phyloP scores from a whole-genome alignment of 1,140 invertebrate species.

The Grapholita molesta region DNA sequence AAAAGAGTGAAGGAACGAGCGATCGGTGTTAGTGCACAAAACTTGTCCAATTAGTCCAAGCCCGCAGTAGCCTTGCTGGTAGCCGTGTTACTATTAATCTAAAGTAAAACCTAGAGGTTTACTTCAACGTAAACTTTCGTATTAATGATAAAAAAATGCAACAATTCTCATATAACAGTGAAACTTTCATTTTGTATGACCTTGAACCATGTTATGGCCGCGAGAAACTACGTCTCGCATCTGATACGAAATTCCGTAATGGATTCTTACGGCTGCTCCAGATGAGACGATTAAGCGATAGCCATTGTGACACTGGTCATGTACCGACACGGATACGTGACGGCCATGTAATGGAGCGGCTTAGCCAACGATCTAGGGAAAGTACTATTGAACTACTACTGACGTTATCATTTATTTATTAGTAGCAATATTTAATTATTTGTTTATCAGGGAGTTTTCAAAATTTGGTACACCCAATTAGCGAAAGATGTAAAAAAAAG shows the following conservation, averaged over 20 bases:
- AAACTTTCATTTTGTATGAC: background rate
- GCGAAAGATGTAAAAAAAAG: too few relatives aligned
- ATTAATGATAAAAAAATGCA: too few relatives aligned
- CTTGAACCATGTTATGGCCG: background rate
- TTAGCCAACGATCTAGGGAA: constrained; percentile 20
- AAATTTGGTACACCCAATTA: too few relatives aligned
- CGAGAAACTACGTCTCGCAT: background rate
- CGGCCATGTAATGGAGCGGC: constrained; percentile 25
- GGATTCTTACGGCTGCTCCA: background rate
- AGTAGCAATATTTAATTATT: too few relatives aligned
- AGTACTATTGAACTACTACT: constrained; percentile 5
- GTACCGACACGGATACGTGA: constrained; percentile 26
- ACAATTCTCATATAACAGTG: background rate
- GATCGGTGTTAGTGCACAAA: constrained; percentile 50
- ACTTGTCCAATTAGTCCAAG: constrained; percentile 63
- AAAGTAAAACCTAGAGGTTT: too few relatives aligned
- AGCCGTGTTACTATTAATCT: constrained; percentile 33
- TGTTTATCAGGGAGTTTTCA: too few relatives aligned
- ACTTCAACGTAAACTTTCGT: background rate
- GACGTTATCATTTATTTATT: background rate
- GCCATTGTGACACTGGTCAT: constrained; percentile 2
- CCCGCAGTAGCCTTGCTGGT: constrained; percentile 38
- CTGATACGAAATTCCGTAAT: background rate
- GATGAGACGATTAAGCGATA: background rate
- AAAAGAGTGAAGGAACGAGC: constrained; percentile 25